A percentile compares a stretch with the other conserved stretches of the same genome.
Evolutionary conservation across 1,140 invertebrate species (phyloP).

Genomic region (Drosophila parvula): DNA sequence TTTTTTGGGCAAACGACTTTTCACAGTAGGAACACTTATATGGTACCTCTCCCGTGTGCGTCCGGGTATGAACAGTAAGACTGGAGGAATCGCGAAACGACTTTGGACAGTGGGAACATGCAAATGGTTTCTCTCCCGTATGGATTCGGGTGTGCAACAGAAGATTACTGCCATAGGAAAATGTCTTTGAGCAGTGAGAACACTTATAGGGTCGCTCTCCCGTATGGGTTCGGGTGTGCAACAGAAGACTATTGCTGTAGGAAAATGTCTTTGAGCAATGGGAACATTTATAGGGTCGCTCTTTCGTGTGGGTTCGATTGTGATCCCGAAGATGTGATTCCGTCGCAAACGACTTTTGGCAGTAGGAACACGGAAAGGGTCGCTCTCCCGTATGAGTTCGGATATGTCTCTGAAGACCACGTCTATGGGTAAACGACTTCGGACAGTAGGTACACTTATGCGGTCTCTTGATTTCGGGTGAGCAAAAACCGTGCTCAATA

Average conservation of each 20-base stretch:
- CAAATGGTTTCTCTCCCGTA: background rate
- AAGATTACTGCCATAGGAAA: background rate
- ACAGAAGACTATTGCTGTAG: background rate
- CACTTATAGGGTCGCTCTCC: background rate
- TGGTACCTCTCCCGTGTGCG: background rate
- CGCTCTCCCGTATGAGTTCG: slow-evolving; percentile 1
- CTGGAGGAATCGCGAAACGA: background rate
- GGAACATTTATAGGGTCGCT: background rate
- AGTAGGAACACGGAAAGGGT: background rate
- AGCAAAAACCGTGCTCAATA: background rate
- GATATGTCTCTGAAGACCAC: background rate
- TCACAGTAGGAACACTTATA: background rate
- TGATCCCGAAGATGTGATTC: rapidly evolving
- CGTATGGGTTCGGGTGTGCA: background rate
- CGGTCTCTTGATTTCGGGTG: background rate
- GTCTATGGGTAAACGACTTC: background rate
- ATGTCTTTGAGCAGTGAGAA: background rate
- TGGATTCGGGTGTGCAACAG: background rate
- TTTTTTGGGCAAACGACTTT: background rate
- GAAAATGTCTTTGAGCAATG: background rate
- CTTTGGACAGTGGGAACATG: background rate
- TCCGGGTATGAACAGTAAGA: background rate
- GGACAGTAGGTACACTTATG: background rate
- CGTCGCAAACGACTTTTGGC: background rate
- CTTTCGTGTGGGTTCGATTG: background rate